Conservation (phyloP, 2,888 invertebrate genomes). For the Ischnus inquisitorius region DNA sequence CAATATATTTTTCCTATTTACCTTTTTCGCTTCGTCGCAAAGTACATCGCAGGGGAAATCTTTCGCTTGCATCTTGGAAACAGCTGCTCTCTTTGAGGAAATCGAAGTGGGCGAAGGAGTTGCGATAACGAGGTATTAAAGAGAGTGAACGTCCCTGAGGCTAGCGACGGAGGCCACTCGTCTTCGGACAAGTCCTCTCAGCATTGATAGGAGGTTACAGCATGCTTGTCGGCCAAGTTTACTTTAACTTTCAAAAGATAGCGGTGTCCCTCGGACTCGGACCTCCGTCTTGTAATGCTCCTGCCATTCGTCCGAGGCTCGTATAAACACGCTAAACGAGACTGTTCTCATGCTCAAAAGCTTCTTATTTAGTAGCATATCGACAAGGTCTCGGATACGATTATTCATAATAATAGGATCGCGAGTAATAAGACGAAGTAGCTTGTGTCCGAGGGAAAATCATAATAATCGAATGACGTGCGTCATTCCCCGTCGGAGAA, state of each 20-base stretch:
- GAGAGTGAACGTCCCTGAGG: conserved; percentile 4
- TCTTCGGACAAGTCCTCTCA: conserved; percentile 20
- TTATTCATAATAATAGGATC: no score
- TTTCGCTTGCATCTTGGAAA: conserved; percentile 5
- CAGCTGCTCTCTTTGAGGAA: conserved; percentile 13
- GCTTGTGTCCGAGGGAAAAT: not conserved
- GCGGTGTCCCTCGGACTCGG: not conserved
- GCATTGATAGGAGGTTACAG: not conserved
- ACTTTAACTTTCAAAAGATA: conserved; percentile 33
- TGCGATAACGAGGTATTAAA: conserved; percentile 54
- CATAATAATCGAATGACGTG: not conserved
- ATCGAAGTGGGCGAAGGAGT: conserved; percentile 32
- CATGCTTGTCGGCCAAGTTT: conserved; percentile 2
- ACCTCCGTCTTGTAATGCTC: conserved; percentile 7
- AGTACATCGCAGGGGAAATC: conserved; percentile 31
- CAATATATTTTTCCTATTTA: not conserved
- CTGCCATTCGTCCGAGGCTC: not conserved
- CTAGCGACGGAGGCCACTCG: not conserved
- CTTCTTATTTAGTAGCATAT: not conserved
- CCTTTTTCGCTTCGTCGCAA: conserved; percentile 4
- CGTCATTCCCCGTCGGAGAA: not conserved
- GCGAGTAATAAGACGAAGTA: not conserved
- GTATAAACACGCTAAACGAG: not conserved
- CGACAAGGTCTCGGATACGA: not conserved
- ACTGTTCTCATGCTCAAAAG: not conserved